phyloP scores from a whole-genome alignment of 2,113 vertebrate species.

The Petromus typicus region DNA sequence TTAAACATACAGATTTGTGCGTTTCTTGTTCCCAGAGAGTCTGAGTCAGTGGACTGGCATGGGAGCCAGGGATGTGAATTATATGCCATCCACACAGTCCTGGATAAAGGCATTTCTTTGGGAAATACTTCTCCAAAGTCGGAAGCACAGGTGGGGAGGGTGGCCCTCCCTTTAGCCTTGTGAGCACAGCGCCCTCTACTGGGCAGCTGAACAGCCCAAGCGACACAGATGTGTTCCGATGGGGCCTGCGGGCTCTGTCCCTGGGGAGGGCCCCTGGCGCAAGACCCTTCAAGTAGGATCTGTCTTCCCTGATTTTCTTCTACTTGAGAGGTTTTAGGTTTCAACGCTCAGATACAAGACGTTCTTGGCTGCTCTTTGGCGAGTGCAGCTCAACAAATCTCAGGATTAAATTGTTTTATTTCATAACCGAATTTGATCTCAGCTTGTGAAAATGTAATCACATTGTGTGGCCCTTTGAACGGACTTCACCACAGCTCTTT shows the following conservation, averaged over 20 bases:
- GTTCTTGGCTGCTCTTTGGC: neutral
- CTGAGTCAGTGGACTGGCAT: neutral
- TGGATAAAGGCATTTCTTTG: neutral
- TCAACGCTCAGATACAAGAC: neutral
- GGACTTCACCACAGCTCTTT: neutral
- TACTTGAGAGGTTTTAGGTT: neutral
- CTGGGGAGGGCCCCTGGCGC: neutral
- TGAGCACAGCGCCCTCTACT: neutral
- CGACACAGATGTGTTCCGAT: neutral
- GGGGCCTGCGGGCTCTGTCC: neutral
- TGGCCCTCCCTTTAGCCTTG: accelerated
- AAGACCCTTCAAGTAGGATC: neutral
- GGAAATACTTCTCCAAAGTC: neutral
- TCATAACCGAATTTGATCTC: slow-evolving; percentile 59
- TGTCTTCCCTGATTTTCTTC: neutral
- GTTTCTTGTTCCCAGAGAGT: neutral
- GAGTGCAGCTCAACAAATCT: neutral
- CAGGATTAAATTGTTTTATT: slow-evolving; percentile 30
- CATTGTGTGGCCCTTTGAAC: slow-evolving; percentile 38
- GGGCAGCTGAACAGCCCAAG: neutral
- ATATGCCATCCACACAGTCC: neutral
- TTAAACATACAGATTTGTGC: neutral
- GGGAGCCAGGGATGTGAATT: neutral
- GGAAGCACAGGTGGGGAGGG: neutral
- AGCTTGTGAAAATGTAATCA: slow-evolving; percentile 62